Base-by-base conservation (phyloP, 2,888 invertebrate species). In the Epistrophe grossulariae region DNA sequence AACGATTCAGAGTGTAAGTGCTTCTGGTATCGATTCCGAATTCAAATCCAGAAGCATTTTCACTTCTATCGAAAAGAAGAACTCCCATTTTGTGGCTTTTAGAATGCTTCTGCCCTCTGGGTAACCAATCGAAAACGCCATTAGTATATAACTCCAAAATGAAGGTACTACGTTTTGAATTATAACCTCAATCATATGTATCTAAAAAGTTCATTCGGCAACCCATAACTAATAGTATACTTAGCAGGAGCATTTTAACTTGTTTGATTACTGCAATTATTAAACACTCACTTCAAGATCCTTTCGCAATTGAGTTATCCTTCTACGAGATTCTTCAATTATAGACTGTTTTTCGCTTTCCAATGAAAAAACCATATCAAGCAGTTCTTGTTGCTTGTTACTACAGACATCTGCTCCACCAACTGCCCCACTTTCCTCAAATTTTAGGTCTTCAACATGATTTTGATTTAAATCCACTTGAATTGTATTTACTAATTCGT, bases 311-410 rank as follows among this genome's bases (percentile, higher is more conserved):
- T 90, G 90, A 50, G 89, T 89, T 50, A 93, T 91, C 85, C 92
- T 89, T 87, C 90, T 90, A 62, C 92, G 91, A 19, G 92, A 92
- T 85, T 92, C 92, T 82, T 93, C 93, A 64, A 93, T 88, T 77
- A 93, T 83, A 48, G 91, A 90, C 59, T 92, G 91, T 80, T 93
- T 93, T 81, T 93, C 93, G 88, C 92, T 92, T 89, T 93, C 93
- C 87, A 93, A 89, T 59, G 90, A 89, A 83, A 92, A 92, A 0
- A 93, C 91, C 89, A 92, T 91, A 81, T 93, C 93, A 35, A 93
- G 90, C 59, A 93, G 89, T 55, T 93, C 92, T 76, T 91, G 91
- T 57, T 92, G 89, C 72, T 88, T 89, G 31, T 88, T 89, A 31
- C 77, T 79, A 50, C 40, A 74, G 31, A 48, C 70, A 50, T 40